phyloP scores from a whole-genome alignment of 2,888 invertebrate genomes.

The Phengaris arion region DNA sequence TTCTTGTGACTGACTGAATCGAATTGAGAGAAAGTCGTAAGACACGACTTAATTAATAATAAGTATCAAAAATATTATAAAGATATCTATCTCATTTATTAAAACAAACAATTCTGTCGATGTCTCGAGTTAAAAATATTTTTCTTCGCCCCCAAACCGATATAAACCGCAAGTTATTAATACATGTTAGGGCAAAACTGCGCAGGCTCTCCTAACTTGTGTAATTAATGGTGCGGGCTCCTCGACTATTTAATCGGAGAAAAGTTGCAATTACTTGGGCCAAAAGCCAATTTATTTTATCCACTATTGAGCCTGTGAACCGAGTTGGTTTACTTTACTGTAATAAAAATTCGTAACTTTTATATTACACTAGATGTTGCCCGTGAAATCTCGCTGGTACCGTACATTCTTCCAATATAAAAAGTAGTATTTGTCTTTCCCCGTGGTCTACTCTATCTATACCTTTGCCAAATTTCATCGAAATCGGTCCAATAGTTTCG shows the following conservation, averaged over 20 bases:
- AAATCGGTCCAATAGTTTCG: too few relatives aligned
- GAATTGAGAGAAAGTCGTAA: too few relatives aligned
- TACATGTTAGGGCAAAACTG: not conserved
- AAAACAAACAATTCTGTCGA: not conserved
- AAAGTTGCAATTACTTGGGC: constrained; percentile 30
- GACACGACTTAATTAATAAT: too few relatives aligned
- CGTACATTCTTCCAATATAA: too few relatives aligned
- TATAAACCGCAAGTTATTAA: constrained; percentile 4
- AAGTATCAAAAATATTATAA: not conserved
- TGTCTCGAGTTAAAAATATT: not conserved
- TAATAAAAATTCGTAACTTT: too few relatives aligned
- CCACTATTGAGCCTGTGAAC: not conserved
- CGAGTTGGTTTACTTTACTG: not conserved
- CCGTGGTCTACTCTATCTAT: too few relatives aligned
- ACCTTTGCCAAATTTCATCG: too few relatives aligned
- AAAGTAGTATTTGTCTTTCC: too few relatives aligned
- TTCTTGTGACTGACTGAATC: too few relatives aligned
- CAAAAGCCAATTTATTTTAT: constrained; percentile 27
- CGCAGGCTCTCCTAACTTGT: constrained; percentile 11
- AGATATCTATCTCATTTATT: not conserved
- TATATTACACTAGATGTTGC: too few relatives aligned
- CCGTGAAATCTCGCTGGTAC: too few relatives aligned
- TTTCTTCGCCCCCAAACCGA: not conserved
- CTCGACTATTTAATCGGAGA: constrained; percentile 30
- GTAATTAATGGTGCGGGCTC: constrained; percentile 29